Percentiles rank a stretch among this genome's conserved stretches.
These are phyloP conservation scores for Montipora efflorescens DNA, from an alignment of 64 coral and sea anemone species.

Conservation along the genomic window DNA sequence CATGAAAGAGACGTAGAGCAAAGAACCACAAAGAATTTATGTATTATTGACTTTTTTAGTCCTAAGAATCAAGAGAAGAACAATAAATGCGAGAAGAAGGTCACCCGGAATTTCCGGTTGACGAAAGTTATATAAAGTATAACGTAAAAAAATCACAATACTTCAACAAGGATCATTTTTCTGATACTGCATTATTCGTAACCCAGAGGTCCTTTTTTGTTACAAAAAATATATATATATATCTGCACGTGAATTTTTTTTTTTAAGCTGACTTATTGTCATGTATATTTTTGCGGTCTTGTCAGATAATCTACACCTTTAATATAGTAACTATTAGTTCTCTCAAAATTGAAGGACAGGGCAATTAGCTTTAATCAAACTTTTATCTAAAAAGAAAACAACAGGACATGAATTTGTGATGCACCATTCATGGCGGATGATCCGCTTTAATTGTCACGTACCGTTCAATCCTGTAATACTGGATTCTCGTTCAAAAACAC, in stretches of 20 bases:
- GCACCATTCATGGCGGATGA: too few relatives aligned
- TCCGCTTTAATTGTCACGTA: too few relatives aligned
- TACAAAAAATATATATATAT: too few relatives aligned
- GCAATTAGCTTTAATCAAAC: not conserved
- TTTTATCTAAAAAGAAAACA: not conserved
- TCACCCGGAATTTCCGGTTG: not conserved
- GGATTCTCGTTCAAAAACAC: too few relatives aligned
- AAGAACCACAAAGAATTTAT: not conserved
- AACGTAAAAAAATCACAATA: not conserved
- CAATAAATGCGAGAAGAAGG: not conserved
- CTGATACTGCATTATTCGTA: not conserved
- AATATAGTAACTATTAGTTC: too few relatives aligned
- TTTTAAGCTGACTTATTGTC: too few relatives aligned
- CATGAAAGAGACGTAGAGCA: not conserved
- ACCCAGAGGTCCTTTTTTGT: too few relatives aligned
- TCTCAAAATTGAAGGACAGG: not conserved
- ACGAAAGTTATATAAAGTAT: not conserved
- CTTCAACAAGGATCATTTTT: not conserved
- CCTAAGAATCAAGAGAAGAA: not conserved
- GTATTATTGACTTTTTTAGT: not conserved
- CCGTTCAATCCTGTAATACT: too few relatives aligned
- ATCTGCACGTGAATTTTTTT: too few relatives aligned
- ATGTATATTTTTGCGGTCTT: constrained; percentile 12
- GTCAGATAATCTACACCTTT: not conserved
- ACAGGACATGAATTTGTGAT: not conserved